Evolutionary conservation across 2,113 vertebrate genomes (phyloP).

Genomic region (Deroptyus accipitrinus): DNA sequence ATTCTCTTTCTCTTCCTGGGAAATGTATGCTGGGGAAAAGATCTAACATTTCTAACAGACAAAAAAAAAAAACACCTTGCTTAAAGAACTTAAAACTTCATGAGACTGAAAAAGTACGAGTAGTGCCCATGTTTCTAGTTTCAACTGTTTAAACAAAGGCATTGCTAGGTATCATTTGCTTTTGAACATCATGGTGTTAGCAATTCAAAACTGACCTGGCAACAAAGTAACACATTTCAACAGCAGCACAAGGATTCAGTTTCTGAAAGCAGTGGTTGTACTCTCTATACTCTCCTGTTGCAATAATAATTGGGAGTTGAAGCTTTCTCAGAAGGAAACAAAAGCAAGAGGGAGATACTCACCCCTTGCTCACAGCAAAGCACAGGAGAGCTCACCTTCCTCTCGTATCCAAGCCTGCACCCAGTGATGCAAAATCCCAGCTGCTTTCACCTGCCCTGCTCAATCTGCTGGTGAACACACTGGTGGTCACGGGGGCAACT

Average conservation of each 20-base stretch:
- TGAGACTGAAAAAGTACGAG: not conserved
- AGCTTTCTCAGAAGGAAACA: not conserved
- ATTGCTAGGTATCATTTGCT: not conserved
- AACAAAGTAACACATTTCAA: not conserved
- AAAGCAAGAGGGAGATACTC: not conserved
- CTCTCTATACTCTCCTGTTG: not conserved
- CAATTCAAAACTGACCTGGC: not conserved
- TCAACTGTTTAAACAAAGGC: not conserved
- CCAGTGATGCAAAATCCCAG: not conserved
- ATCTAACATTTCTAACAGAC: not conserved
- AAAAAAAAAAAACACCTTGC: not conserved
- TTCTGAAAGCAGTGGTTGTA: not conserved
- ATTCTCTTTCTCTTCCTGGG: not conserved
- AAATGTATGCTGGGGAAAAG: not conserved
- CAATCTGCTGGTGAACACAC: not conserved
- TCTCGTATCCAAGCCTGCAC: not conserved
- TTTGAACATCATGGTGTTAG: not conserved
- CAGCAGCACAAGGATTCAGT: not conserved
- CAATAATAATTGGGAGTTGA: not conserved
- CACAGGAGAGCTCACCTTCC: not conserved
- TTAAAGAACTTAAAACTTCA: not conserved
- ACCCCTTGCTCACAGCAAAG: not conserved
- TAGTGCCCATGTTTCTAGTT: not conserved
- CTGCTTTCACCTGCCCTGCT: not conserved
- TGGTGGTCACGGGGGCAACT: accelerated